Evolutionary conservation across 2,797 vertebrate species (phyloP), one percentile per base, ranked within the genome.

Genomic region (Astyanax mexicanus): DNA sequence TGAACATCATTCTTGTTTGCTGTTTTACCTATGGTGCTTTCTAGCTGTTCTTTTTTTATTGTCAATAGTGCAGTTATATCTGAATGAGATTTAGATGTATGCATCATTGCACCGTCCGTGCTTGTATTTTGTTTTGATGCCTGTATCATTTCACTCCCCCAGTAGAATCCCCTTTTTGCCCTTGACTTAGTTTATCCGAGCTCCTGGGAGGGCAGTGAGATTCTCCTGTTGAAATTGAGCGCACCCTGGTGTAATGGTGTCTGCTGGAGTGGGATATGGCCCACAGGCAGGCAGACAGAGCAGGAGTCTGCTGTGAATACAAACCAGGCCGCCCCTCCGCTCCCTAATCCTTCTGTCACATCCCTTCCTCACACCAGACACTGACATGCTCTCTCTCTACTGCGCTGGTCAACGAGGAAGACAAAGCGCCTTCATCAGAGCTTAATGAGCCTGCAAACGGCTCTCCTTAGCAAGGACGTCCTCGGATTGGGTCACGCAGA

Each of bases 371-470:
- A 75, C 64, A 67, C 27, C 67, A 78, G 68, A 84, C 79, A 71
- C 65, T 79, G 75, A 84, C 72, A 66, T 74, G 71, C 71, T 38
- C 73, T 38, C 51, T 74, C 67, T 69, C 73, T 49, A 49, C 40
- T 47, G n/a, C 19, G 38, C 68, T 66, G 79, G 75, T 74, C 77
- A 78, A 70, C 69, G 19, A 74, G 64, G 69, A 83, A 58, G 68
- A 69, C 68, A 71, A 66, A 61, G 54, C 69, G 72, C 77, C 79
- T 78, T 83, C 77, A 81, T 83, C 84, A 79, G 69, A 57, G 80
- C 77, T 83, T 83, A 86, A 86, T 84, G 83, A 81, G 74, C 78
- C 83, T 81, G 80, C 62, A 81, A 84, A 82, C 74, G 58, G 55
- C 68, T 73, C 75, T 80, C 58, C 72, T 83, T 74, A 70, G 62